Evolutionary conservation across 1,140 invertebrate species (phyloP).

Genomic region (Odontomachus brunneus): DNA sequence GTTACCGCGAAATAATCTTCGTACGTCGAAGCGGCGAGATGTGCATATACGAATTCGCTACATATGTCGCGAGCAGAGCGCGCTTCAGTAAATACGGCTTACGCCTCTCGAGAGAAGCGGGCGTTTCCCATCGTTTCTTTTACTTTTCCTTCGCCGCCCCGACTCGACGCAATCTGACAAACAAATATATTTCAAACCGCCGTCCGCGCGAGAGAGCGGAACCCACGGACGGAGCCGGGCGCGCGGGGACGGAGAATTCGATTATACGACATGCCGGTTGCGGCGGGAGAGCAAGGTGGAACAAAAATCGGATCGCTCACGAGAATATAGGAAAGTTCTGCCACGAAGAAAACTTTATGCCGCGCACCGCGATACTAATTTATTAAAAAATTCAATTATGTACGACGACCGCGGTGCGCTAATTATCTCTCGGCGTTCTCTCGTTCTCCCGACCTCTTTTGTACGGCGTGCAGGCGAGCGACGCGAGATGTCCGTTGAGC

Average conservation of each 20-base stretch:
- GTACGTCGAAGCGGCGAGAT: conserved; percentile 41
- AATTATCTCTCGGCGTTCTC: not conserved
- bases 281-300: not conserved
- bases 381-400: conserved; percentile 32
- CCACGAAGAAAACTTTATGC: not conserved
- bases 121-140: conserved; percentile 58
- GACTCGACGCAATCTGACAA: conserved; percentile 73
- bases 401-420: not conserved
- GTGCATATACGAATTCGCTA: conserved; percentile 44
- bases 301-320: conserved; percentile 60
- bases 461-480: not conserved
- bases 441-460: not conserved
- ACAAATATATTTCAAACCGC: conserved; percentile 71
- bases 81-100: conserved; percentile 65
- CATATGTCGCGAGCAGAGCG: conserved; percentile 37
- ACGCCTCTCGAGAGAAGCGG: conserved; percentile 26
- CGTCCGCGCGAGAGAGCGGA: conserved; percentile 29
- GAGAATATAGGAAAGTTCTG: no score
- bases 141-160: conserved; percentile 33
- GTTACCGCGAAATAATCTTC: conserved; percentile 53
- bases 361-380: conserved; percentile 1
- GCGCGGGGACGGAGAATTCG: conserved; percentile 43
- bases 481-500: conserved; percentile 27
- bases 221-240: conserved; percentile 11
- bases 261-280: conserved; percentile 38